Base-by-base conservation (phyloP, 2,113 vertebrate species). In the Gallinago jamesoni region DNA sequence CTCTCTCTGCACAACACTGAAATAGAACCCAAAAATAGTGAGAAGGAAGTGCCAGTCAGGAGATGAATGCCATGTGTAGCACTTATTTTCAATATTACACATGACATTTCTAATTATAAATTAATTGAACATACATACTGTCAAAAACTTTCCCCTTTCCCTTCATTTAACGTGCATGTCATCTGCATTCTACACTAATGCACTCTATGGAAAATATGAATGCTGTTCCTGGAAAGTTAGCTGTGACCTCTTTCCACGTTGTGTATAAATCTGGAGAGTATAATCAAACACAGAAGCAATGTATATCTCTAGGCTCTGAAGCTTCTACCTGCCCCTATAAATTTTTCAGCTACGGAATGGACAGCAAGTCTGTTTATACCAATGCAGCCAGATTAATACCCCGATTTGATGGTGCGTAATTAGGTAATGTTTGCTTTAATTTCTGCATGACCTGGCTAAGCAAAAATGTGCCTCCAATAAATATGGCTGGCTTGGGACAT, bases 281-380 rank as follows among this genome's bases (percentile, higher is more conserved):
- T 95, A 97, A 98, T 98, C 95, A 97, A 96, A 97, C 91, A 90
- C 97, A 97, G 96, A 97, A 97, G 56, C 70, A 83, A 72, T 30
- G 57, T 87, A 41, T 93, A 90, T 77, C 95, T 96, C 60, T 72
- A 90, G 86, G 79, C 82, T 87, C 94, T 93, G 53, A 94, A 96
- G 77, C 59, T 79, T 89, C 72, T 82, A 90, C 92, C 66, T 86
- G 84, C 13, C 16, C 55, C 78, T 69, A 63, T 87, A 95, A 94
- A 97, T 96, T 80, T 85, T 91, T 85, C 67, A 68, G 81, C 60
- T 31, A 31, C 10, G 3, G 91, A 91, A 94, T 84, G 56, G 95
- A 92, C 84, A 95, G 87, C 27, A 33, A 81, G 57, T 28, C 30
- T 24, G 27, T 84, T 96, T 92, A 77, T 41, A 60, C 20, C 88